Evolutionary conservation across 1,140 invertebrate species (phyloP).

Genomic region (Leptestheria dahalacensis): DNA sequence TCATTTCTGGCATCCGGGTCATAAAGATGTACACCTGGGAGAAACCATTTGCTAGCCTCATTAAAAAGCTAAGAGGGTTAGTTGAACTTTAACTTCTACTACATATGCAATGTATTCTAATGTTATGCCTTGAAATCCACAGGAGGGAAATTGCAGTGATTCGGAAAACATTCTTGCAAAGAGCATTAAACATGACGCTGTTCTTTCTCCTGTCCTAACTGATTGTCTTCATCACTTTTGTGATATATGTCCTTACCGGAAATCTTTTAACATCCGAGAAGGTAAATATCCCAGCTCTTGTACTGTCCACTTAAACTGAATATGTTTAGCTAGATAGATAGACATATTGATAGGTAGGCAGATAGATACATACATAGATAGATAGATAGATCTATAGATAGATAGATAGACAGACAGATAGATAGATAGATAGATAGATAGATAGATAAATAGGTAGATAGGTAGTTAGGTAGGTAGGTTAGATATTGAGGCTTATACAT

Average conservation of each 20-base stretch:
- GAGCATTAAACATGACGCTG: conserved; percentile 30
- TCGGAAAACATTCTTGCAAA: conserved; percentile 27
- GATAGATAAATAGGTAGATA: too few relatives aligned
- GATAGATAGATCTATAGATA: too few relatives aligned
- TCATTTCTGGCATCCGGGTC: conserved; percentile 54
- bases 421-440: too few relatives aligned
- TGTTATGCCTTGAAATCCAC: conserved; percentile 17
- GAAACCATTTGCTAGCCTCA: conserved; percentile 23
- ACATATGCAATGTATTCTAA: conserved; percentile 32
- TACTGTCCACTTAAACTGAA: neutral
- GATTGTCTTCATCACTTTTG: conserved; percentile 32
- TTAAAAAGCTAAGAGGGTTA: conserved; percentile 21
- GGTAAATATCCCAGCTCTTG: conserved; percentile 18
- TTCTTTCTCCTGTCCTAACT: conserved; percentile 30
- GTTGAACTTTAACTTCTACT: conserved; percentile 46
- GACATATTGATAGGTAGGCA: conserved; percentile 23
- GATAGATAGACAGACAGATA: too few relatives aligned
- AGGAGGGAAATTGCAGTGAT: conserved; percentile 30
- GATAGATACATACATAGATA: too few relatives aligned
- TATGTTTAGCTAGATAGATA: neutral
- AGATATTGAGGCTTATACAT: too few relatives aligned
- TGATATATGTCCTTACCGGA: conserved; percentile 28
- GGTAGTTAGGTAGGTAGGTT: too few relatives aligned
- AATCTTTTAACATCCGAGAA: conserved; percentile 28
- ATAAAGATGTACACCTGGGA: conserved; percentile 26